These are phyloP conservation scores for Eulemur macaco DNA, from an alignment of 2,113 vertebrate genomes.

Conservation along the genomic window DNA sequence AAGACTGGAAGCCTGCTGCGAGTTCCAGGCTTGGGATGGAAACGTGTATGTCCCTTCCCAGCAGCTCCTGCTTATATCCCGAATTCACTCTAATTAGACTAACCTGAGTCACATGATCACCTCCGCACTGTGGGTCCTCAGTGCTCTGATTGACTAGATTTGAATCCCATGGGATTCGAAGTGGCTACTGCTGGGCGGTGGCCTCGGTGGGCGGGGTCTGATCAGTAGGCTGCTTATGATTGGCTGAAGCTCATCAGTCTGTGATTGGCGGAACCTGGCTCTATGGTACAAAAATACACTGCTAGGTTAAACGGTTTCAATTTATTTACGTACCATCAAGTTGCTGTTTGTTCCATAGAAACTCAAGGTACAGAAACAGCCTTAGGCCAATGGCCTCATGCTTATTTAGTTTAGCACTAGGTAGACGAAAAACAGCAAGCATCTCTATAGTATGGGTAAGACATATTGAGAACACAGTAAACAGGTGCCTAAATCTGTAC, in stretches of 20 bases:
- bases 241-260: not conserved
- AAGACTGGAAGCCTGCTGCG: not conserved
- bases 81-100: not conserved
- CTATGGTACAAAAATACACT: not conserved
- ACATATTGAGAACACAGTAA: not conserved
- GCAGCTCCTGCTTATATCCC: not conserved
- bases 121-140: not conserved
- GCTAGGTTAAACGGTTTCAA: not conserved
- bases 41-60: not conserved
- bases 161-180: not conserved
- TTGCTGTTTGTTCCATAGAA: not conserved
- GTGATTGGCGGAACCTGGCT: not conserved
- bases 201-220: not conserved
- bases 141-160: not conserved
- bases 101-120: not conserved
- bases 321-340: not conserved
- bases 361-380: not conserved
- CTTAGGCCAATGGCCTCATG: not conserved
- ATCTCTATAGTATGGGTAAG: not conserved
- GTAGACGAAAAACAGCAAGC: not conserved
- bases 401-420: not conserved
- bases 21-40: not conserved
- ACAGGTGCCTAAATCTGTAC: not conserved
- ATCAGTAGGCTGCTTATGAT: not conserved
- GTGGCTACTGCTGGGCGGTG: not conserved